Percentiles rank a stretch among this genome's conserved stretches.
Evolutionary conservation across 2,888 invertebrate species (phyloP).

Genomic region (Folsomia candida): DNA sequence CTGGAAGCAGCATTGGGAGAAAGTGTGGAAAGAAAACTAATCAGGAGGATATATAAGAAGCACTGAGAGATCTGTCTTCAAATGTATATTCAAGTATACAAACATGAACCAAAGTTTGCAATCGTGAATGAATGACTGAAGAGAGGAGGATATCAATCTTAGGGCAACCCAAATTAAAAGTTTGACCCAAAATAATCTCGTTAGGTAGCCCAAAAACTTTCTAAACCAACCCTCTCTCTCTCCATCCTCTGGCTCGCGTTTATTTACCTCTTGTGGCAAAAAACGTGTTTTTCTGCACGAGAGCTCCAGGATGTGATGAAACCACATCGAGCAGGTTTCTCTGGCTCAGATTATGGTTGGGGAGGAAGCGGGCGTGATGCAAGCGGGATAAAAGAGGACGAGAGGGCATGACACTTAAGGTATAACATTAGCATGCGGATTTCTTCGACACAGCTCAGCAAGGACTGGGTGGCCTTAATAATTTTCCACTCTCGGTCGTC

Average conservation of each 20-base stretch:
- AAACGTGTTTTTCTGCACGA: slow-evolving; percentile 10
- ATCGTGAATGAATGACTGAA: slow-evolving; percentile 11
- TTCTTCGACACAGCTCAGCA: background rate
- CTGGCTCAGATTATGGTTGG: background rate
- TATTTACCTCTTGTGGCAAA: background rate
- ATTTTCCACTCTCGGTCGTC: slow-evolving; percentile 8
- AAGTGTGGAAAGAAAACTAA: slow-evolving; percentile 13
- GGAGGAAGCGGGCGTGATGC: background rate
- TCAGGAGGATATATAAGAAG: background rate
- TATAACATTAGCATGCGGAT: slow-evolving; percentile 14
- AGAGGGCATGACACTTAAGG: slow-evolving; percentile 14
- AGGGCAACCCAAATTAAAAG: slow-evolving; percentile 30
- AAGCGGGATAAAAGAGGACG: background rate
- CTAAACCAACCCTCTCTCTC: background rate
- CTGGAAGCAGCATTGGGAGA: background rate
- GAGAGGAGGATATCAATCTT: slow-evolving; percentile 21
- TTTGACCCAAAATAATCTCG: slow-evolving; percentile 31
- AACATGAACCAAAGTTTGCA: slow-evolving; percentile 11
- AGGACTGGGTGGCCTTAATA: slow-evolving; percentile 4
- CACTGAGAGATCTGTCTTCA: background rate
- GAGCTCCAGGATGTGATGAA: background rate
- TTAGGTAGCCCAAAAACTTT: slow-evolving; percentile 22
- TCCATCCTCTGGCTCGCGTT: background rate
- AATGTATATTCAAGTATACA: background rate
- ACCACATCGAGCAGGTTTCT: background rate